Percentiles rank a stretch among this genome's conserved stretches.
These are phyloP conservation scores for Quadriops clusia DNA, from an alignment of 2,888 invertebrate species.

Conservation along the genomic window DNA sequence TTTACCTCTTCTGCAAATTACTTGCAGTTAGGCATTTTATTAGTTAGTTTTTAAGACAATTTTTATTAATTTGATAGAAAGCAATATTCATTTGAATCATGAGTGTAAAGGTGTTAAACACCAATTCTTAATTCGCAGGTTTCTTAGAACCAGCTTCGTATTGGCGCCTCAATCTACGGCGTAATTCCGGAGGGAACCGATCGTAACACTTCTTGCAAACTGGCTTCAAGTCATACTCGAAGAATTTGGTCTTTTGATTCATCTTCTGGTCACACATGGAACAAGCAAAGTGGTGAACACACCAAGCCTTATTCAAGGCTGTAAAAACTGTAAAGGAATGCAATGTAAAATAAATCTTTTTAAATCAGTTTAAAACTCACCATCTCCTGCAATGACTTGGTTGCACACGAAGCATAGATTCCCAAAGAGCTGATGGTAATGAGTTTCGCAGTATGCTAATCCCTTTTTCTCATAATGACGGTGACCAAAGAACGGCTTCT, in stretches of 20 bases:
- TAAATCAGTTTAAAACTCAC: constrained; percentile 43
- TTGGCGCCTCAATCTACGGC: constrained; percentile 81
- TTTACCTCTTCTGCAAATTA: too few species aligned
- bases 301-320: constrained; percentile 98
- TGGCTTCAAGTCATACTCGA: constrained; percentile 96
- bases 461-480: constrained; percentile 98
- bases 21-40: too few species aligned
- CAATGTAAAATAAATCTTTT: constrained; percentile 3
- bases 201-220: constrained; percentile 99
- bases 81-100: too few species aligned
- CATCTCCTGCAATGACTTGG: constrained; percentile 94
- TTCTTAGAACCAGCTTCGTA: constrained; percentile 62
- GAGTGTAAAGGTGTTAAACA: constrained; percentile 3
- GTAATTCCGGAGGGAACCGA: constrained; percentile 85
- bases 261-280: constrained; percentile 92
- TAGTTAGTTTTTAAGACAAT: too few species aligned
- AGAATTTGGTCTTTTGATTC: constrained; percentile 96
- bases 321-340: constrained; percentile 68
- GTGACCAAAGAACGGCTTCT: constrained; percentile 98
- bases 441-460: constrained; percentile 96
- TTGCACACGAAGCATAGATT: constrained; percentile 98
- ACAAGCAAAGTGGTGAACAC: constrained; percentile 97
- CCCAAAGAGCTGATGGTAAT: constrained; percentile 97
- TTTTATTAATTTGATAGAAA: too few species aligned
- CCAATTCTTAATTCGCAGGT: constrained; percentile 30